Base-by-base conservation (phyloP, 2,113 vertebrate species). In the Nycticebus coucang region DNA sequence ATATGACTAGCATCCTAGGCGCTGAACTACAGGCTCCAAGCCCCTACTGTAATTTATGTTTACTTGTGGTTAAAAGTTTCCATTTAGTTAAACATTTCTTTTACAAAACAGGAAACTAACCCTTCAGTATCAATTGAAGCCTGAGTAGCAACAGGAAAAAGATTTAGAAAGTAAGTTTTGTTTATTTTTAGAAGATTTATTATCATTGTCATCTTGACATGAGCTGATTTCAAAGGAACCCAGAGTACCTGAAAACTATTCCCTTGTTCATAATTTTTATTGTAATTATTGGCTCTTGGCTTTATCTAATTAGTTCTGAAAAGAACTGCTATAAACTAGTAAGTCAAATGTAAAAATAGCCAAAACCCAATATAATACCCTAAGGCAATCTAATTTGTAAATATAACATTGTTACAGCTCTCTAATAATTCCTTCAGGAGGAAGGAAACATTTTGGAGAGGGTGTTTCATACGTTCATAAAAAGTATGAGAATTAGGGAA, bases 331-430 rank as follows among this genome's bases (percentile, higher is more conserved):
- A 1, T 33, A 93, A 74, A 4, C 5, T 35, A 71, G 10, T 15
- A 75, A 87, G 13, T 86, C 17, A 89, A 35, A 41, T 41, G 1
- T 41, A 97, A 89, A 95, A 84, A 89, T 64, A 86, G 22, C 8
- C 69, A 62, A 60, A 95, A 64, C 18, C 28, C 22, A 35, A 50
- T 2, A 78, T 59, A 41, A 66, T 0, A 0, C 12, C 21, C 12
- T 77, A 66, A 78, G 53, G 8, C 50, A 24, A 59, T 93, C 37
- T 24, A 35, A 64, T 59, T 87, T 86, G 69, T 72, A 84, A 95
- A 96, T 74, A 53, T 7, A 94, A 28, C 0, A 0, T 83, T 75
- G 60, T 28, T 94, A 94, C 3, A 92, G 1, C 5, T 81, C 26
- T 75, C 59, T 91, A 59, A 53, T 33, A 64, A 18, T 89, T 59